These are phyloP conservation scores for Phasianus colchicus DNA, from an alignment of 2,113 vertebrate species.

Conservation along the genomic window DNA sequence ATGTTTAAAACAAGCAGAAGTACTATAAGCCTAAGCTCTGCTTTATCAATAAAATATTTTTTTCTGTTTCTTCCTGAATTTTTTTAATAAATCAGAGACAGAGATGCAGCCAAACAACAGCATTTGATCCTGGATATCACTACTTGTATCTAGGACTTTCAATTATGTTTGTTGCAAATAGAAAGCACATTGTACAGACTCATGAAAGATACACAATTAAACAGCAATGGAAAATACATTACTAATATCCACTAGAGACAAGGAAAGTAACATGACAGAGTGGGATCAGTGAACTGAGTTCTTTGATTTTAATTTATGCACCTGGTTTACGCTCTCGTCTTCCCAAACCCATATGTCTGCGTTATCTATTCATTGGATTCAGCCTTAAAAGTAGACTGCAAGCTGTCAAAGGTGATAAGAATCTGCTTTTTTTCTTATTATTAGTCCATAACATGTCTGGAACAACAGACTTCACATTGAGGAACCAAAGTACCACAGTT, in stretches of 20 bases:
- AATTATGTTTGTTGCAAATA: not conserved
- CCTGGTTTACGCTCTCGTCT: not conserved
- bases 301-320: slow-evolving; percentile 1
- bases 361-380: slow-evolving; percentile 1
- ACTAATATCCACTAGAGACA: not conserved
- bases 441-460: not conserved
- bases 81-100: not conserved
- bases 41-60: not conserved
- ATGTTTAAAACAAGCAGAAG: not conserved
- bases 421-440: not conserved
- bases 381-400: not conserved
- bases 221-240: not conserved
- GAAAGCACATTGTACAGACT: not conserved
- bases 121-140: not conserved
- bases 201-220: not conserved
- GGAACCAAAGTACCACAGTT: not conserved
- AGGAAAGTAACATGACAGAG: not conserved
- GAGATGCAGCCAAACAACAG: not conserved
- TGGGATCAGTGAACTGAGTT: not conserved
- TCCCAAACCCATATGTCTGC: not conserved
- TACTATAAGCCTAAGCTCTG: not conserved
- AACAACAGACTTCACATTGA: not conserved
- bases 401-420: not conserved
- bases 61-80: not conserved
- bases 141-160: not conserved